Evolutionary conservation across 2,797 vertebrate genomes (phyloP).

Genomic region (Helarctos malayanus): DNA sequence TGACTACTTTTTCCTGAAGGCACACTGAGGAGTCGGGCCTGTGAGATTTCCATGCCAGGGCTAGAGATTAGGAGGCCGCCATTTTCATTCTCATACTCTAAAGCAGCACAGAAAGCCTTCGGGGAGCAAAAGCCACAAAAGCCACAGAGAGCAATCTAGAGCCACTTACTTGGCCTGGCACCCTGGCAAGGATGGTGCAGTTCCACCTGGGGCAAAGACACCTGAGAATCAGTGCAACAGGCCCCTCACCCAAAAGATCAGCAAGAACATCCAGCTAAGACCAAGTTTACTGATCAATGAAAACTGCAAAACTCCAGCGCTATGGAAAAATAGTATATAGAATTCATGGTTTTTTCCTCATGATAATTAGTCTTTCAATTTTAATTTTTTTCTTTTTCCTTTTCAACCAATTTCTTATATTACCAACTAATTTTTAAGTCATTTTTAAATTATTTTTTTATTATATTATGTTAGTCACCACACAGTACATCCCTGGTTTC

Average conservation of each 20-base stretch:
- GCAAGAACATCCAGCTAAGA: not conserved
- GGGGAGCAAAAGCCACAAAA: not conserved
- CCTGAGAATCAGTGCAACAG: not conserved
- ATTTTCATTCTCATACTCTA: not conserved
- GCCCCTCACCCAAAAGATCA: not conserved
- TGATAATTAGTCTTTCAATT: not conserved
- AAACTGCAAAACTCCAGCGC: not conserved
- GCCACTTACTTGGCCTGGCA: not conserved
- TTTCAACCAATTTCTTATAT: not conserved
- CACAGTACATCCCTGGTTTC: no score
- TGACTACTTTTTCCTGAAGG: not conserved
- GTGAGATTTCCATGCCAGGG: no score
- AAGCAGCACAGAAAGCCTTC: not conserved
- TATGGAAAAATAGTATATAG: not conserved
- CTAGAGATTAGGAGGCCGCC: not conserved
- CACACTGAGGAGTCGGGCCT: not conserved
- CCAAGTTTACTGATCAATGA: not conserved
- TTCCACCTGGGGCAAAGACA: not conserved
- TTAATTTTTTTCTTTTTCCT: not conserved
- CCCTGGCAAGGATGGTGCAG: not conserved
- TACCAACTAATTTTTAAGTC: not conserved
- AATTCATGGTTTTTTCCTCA: not conserved
- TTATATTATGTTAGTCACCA: no score
- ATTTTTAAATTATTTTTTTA: no score
- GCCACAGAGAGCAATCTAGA: not conserved